Evolutionary conservation across 2,888 invertebrate species (phyloP), one percentile per base, ranked within the genome.

Genomic region (Nebria brevicollis): DNA sequence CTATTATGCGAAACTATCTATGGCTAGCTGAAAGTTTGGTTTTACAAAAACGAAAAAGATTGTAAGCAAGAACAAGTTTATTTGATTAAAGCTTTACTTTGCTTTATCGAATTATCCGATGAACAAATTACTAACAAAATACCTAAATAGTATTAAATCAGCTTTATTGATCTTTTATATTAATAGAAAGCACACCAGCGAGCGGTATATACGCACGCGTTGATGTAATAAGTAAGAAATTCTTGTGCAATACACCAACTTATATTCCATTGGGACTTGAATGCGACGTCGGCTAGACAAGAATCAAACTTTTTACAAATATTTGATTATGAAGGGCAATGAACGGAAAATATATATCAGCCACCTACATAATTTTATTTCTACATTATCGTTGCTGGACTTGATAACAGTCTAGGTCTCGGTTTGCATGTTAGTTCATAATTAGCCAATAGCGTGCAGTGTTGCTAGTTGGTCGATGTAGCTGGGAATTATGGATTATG

Each of bases 271-370:
- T 65, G 79, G 74, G 75, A 76, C 34, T 75, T 75, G 20, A 70
- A 43, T 75, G 25, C 75, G 15, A 54, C 75, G 54, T 75, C 75
- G 25, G 75, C 64, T 42, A 76, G 25, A 78, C 70, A 77, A 70
- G 77, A 72, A 72, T 25, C 65, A 75, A 64, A 64, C 75, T 75
- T 20, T 77, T 77, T 65, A 15, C 77, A 77, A 68, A 25, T 80
- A 80, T 80, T 80, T 68, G 80, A 80, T 80, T 80, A 80, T 72
- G 77, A 77, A 77, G 77, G 77, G 77, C 77, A 77, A 72, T 54
- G 72, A 77, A 77, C 77, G 26, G 13, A 65, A 80, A 72, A 26
- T 77, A 70, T 77, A 77, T 72, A 72, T 54, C 54, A 54, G 15
- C 80, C 75, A 74, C 42, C 75, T 75, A 75, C 75, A 81, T 76